Conservation (phyloP, 2,888 invertebrate species). For the Dicycla oo region DNA sequence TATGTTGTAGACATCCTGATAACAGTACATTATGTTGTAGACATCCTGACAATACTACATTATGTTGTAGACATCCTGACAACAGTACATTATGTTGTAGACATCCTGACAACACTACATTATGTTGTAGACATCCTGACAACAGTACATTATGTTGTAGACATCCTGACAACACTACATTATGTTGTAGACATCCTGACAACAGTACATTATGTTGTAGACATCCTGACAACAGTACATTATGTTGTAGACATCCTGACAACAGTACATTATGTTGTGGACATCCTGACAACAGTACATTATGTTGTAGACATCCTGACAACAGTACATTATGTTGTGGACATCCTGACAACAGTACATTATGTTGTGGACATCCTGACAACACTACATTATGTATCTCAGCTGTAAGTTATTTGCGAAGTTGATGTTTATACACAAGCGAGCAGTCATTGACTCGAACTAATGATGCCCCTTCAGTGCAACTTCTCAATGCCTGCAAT, state of each 20-base stretch:
- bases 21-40: no score
- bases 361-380: constrained; percentile 14
- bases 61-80: constrained; percentile 11
- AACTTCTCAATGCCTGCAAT: constrained; percentile 25
- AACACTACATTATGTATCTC: constrained; percentile 20
- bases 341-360: no score
- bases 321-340: no score
- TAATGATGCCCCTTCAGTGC: constrained; percentile 32
- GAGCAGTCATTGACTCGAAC: constrained; percentile 17
- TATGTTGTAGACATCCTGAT: constrained; percentile 11
- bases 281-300: no score
- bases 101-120: no score
- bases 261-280: no score
- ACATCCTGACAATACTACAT: no score
- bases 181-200: constrained; percentile 11
- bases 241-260: constrained; percentile 11
- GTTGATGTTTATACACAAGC: constrained; percentile 27
- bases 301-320: constrained; percentile 11
- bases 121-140: constrained; percentile 11
- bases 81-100: no score
- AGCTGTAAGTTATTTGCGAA: constrained; percentile 26
- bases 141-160: no score
- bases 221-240: no score
- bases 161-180: no score
- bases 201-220: no score